Base-by-base conservation (phyloP, 2,113 vertebrate genomes). In the Chelonoidis abingdonii region DNA sequence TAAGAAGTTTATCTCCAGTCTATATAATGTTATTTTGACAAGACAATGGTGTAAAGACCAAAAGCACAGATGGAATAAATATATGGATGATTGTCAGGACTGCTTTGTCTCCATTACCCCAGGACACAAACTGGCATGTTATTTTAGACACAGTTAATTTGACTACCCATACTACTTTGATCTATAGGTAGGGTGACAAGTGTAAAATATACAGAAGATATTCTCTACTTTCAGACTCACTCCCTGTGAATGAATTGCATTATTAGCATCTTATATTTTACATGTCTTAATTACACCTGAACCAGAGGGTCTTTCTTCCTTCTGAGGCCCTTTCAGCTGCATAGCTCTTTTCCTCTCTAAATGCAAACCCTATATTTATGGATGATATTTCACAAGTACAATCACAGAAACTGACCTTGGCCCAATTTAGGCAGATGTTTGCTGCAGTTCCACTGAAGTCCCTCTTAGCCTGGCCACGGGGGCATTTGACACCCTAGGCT, bases 61-160 rank as follows among this genome's bases (percentile, higher is more conserved):
- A 52, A 52, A 27, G 81, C 80, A 94, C 78, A 94, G 86, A 94
- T 78, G 57, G 50, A 92, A 94, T 93, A 96, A 93, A 89, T 93
- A 78, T 57, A 90, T 93, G 47, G 78, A 94, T 80, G 38, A 81
- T 65, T 95, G 87, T 97, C 92, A 91, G 50, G 11, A 91, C 65
- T 65, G 53, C 81, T 85, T 72, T 96, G 84, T 89, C 50, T 91
- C 83, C 90, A 89, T 83, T 95, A 92, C 80, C 80, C 83, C 81
- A 92, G 96, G 89, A 95, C 81, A 88, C 87, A 86, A 90, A 86
- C 86, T 89, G 81, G 85, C 81, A 96, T 31, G 83, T 95, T 91
- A 96, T 57, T 95, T 97, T 94, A 88, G 83, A 88, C 81, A 65
- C 72, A 84, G 90, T 95, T 95, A 76, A 44, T 76, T 44, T 76